These are phyloP conservation scores for Corvus moneduloides DNA, from an alignment of 2,113 vertebrate genomes.

Conservation along the genomic window DNA sequence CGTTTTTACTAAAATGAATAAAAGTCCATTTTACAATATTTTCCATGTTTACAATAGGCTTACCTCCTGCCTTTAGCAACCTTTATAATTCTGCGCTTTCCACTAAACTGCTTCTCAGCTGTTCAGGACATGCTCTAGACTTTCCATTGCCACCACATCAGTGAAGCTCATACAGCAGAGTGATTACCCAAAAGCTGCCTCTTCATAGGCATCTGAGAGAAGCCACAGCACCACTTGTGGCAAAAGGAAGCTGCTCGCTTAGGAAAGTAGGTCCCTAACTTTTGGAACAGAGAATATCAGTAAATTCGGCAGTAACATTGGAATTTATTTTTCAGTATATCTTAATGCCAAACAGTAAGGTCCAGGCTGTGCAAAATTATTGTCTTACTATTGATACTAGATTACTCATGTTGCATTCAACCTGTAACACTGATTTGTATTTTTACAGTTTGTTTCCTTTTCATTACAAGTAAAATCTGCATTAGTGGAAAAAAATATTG, in stretches of 20 bases:
- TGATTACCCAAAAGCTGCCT: background rate
- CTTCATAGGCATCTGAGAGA: background rate
- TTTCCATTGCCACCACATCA: background rate
- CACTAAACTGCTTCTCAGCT: background rate
- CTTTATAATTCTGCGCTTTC: background rate
- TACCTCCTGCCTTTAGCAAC: background rate
- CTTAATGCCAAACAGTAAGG: background rate
- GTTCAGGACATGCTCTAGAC: background rate
- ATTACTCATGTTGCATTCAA: background rate
- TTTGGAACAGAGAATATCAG: background rate
- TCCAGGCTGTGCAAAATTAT: background rate
- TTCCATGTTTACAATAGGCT: background rate
- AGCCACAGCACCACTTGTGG: background rate
- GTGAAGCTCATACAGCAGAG: background rate
- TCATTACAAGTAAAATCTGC: background rate
- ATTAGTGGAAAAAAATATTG: background rate
- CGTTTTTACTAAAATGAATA: background rate
- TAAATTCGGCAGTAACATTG: background rate
- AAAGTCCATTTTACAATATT: background rate
- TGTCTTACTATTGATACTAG: background rate
- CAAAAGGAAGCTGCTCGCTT: background rate
- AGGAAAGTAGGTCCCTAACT: background rate
- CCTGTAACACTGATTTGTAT: background rate
- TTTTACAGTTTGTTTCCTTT: background rate
- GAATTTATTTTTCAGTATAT: background rate